Percentiles rank a stretch among this genome's conserved stretches.
phyloP scores from a whole-genome alignment of 1,140 invertebrate genomes.

The Manduca sexta region DNA sequence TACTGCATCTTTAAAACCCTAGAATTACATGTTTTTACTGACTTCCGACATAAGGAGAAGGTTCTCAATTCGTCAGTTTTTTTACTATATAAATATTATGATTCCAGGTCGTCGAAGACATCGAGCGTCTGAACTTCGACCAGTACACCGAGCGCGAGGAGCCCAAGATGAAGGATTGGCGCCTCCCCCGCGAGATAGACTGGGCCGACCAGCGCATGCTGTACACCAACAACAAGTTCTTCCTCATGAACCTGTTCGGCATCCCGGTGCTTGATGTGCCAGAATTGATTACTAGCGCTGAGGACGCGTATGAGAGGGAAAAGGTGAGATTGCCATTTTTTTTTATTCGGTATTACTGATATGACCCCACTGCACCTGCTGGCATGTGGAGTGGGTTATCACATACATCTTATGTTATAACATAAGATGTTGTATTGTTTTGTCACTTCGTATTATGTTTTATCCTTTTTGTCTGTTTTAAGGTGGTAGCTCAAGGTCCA shows the following conservation, averaged over 20 bases:
- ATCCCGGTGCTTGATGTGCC: slow-evolving; percentile 76
- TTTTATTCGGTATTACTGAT: too few species aligned
- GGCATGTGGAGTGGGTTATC: too few species aligned
- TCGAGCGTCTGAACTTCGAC: slow-evolving; percentile 87
- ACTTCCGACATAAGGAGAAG: too few species aligned
- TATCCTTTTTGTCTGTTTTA: too few species aligned
- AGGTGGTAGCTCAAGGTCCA: too few species aligned
- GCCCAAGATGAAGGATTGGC: slow-evolving; percentile 85
- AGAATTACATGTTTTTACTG: too few species aligned
- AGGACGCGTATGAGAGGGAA: slow-evolving; percentile 62
- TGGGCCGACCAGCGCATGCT: slow-evolving; percentile 75
- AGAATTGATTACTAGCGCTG: slow-evolving; percentile 74
- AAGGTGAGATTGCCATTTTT: too few species aligned
- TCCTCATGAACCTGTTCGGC: slow-evolving; percentile 75
- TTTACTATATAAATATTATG: background rate
- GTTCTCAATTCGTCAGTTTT: too few species aligned
- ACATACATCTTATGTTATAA: too few species aligned
- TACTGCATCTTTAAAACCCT: too few species aligned
- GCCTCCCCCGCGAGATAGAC: slow-evolving; percentile 74
- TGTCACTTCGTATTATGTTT: too few species aligned
- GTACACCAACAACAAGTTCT: slow-evolving; percentile 76
- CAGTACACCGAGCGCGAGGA: slow-evolving; percentile 71
- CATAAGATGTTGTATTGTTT: too few species aligned
- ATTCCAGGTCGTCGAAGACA: slow-evolving; percentile 81
- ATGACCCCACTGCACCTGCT: background rate